Evolutionary conservation across 2,888 invertebrate genomes (phyloP).

Genomic region (Ophion slaviceki): DNA sequence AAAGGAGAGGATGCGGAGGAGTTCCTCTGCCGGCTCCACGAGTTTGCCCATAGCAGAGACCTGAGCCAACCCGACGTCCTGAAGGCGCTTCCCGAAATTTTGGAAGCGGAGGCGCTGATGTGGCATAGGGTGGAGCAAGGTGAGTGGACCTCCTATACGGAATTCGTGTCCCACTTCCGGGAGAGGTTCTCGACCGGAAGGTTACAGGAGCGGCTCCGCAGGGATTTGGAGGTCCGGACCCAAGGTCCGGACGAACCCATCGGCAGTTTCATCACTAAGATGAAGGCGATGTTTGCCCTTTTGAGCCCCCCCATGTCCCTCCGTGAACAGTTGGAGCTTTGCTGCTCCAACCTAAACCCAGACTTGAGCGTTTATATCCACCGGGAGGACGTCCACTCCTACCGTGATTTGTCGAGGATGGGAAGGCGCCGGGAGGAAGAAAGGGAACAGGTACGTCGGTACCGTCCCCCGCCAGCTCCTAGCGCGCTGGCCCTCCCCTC

Average conservation of each 20-base stretch:
- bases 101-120: neutral
- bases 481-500: neutral
- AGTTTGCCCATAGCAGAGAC: neutral
- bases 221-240: neutral
- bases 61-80: too few relatives aligned
- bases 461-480: conserved; percentile 19
- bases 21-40: conserved; percentile 16
- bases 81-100: too few relatives aligned
- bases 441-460: neutral
- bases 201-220: neutral
- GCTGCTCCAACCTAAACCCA: conserved; percentile 8
- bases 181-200: neutral
- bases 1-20: conserved; percentile 17
- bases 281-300: neutral
- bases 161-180: conserved; percentile 13
- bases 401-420: neutral
- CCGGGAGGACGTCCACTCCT: neutral
- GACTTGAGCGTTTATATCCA: neutral
- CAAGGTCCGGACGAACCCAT: conserved; percentile 10
- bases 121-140: conserved; percentile 7
- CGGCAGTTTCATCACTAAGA: neutral
- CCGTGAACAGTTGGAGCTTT: conserved; percentile 2
- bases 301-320: conserved; percentile 18
- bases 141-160: neutral
- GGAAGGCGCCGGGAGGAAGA: neutral